Evolutionary conservation across 2,888 invertebrate genomes (phyloP).

Genomic region (Notocelia uddmanniana): DNA sequence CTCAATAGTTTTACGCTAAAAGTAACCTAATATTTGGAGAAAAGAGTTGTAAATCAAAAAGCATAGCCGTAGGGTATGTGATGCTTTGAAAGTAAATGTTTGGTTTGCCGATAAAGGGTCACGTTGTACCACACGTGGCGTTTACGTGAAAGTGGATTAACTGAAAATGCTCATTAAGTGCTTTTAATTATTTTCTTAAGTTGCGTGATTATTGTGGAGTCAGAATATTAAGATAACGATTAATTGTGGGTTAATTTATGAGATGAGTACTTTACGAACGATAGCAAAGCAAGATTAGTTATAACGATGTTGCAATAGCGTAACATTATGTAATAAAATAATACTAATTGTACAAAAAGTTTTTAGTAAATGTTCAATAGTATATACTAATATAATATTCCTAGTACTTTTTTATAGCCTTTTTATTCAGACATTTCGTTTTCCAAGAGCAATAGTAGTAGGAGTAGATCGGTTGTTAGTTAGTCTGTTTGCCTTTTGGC

Average conservation of each 20-base stretch:
- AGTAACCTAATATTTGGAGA: background rate
- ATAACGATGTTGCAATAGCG: background rate
- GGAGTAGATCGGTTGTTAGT: too few relatives aligned
- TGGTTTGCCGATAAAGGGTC: constrained; percentile 14
- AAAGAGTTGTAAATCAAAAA: background rate
- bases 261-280: background rate
- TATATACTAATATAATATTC: too few relatives aligned
- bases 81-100: background rate
- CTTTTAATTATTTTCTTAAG: constrained; percentile 21
- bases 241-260: too few relatives aligned
- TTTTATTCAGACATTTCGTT: too few relatives aligned
- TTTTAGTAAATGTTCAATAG: too few relatives aligned
- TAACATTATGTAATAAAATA: background rate
- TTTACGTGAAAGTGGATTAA: constrained; percentile 10
- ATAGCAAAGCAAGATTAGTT: background rate
- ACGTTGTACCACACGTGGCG: constrained; percentile 22
- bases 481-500: too few relatives aligned
- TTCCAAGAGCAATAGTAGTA: too few relatives aligned
- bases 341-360: background rate
- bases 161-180: constrained; percentile 13
- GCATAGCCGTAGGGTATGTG: background rate
- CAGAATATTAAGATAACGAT: background rate
- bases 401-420: too few relatives aligned
- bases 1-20: background rate
- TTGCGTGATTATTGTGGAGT: constrained; percentile 1